Conservation (phyloP, 2,888 invertebrate species). For the Drosophila peninsularis region DNA sequence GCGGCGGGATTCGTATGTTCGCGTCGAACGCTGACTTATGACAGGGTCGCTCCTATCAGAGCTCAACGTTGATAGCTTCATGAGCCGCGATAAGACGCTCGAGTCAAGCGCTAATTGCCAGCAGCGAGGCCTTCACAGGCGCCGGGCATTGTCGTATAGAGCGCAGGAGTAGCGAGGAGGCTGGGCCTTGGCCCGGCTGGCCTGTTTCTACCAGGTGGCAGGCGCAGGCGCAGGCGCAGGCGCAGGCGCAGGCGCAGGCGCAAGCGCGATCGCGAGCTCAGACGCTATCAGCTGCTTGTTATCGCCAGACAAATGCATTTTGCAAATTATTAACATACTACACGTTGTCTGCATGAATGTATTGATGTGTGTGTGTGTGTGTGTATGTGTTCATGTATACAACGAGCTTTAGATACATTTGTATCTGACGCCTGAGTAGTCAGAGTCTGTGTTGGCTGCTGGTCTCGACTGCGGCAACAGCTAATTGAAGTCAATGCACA, state of each 20-base stretch:
- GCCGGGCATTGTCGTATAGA: conserved; percentile 30
- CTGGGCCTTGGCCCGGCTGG: conserved; percentile 18
- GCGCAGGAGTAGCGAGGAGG: not conserved
- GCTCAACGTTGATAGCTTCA: conserved; percentile 63
- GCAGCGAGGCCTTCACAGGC: conserved; percentile 41
- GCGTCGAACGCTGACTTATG: conserved; percentile 76
- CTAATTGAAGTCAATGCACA: conserved; percentile 79
- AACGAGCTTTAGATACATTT: conserved; percentile 62
- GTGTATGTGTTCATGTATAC: conserved; percentile 13
- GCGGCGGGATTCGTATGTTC: conserved; percentile 43
- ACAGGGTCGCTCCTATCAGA: conserved; percentile 50
- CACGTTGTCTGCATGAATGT: conserved; percentile 9
- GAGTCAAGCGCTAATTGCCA: conserved; percentile 67
- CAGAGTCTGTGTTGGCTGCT: conserved; percentile 44
- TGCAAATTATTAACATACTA: conserved; percentile 80
- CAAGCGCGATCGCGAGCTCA: conserved; percentile 10
- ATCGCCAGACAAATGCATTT: conserved; percentile 81
- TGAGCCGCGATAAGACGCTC: conserved; percentile 67
- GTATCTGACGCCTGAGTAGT: conserved; percentile 65
- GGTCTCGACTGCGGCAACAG: conserved; percentile 50
- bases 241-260: conserved; percentile 14
- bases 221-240: conserved; percentile 10
- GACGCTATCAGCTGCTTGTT: conserved; percentile 72
- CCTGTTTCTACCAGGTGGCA: conserved; percentile 49
- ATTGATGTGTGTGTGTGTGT: too few relatives aligned